Conservation (phyloP, 2,113 vertebrate species). For the Saccopteryx bilineata region DNA sequence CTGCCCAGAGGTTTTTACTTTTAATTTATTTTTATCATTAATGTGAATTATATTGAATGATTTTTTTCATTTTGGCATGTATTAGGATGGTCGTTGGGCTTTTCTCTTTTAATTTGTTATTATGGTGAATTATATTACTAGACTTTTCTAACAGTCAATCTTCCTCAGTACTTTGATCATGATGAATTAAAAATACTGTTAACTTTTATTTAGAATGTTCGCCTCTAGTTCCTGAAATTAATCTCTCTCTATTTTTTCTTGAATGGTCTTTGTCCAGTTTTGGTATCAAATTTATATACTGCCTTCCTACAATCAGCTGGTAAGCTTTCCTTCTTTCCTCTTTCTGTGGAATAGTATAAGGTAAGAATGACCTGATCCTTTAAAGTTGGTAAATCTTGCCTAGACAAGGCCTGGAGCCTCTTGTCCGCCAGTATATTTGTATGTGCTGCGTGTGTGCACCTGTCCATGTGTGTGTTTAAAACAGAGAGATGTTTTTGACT, state of each 20-base stretch:
- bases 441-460: background rate
- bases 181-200: background rate
- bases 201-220: conserved; percentile 29
- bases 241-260: background rate
- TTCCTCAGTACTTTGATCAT: background rate
- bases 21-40: background rate
- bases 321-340: background rate
- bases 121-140: background rate
- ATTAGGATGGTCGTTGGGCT: background rate
- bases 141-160: background rate
- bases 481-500: conserved; percentile 3
- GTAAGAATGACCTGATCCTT: background rate
- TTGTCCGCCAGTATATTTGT: background rate
- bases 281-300: background rate
- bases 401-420: background rate
- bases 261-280: background rate
- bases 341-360: background rate
- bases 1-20: background rate
- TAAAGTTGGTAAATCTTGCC: background rate
- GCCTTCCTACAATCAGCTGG: conserved; percentile 11
- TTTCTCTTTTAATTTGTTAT: conserved; percentile 21
- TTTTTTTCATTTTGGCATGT: background rate
- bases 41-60: background rate
- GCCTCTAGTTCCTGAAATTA: background rate
- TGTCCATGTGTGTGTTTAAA: background rate